Base-by-base conservation (phyloP, 2,888 invertebrate genomes). In the Syritta pipiens region DNA sequence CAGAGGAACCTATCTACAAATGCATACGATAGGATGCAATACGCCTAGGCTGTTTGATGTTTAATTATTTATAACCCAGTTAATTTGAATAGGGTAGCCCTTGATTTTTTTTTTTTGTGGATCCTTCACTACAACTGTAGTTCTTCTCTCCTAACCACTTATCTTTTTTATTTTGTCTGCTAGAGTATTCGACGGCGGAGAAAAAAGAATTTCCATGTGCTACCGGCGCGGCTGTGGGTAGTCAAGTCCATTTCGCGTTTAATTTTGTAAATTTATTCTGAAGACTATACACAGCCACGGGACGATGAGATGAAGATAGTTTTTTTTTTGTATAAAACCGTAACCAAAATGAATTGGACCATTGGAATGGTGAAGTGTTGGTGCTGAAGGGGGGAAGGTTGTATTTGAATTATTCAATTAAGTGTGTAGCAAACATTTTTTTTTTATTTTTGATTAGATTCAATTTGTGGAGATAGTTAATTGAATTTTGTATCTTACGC, bases 41-140 rank as follows among this genome's bases (percentile, higher is more conserved):
- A n/a, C n/a, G n/a, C n/a, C n/a, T n/a, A n/a, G n/a, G 51, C 69
- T 77, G 65, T 77, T 72, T 77, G 53, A 59, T 65, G 51, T 65
- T 77, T 60, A 77, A 77, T 77, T 77, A 77, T 77, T 77, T 72
- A 77, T 77, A 77, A 77, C 77, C 77, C 72, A 77, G 77, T 77
- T 77, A 77, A 77, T 77, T 77, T 77, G 72, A 77, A 77, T 72
- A 65, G 59, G 65, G 68, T 10, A 32, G 68, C 68, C 68, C 68
- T 59, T 59, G 49, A 69, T 49, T 37, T 51, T 30, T 32, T 42
- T 44, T 53, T 32, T 65, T 4, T 12, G 63, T 53, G 17, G 65
- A 35, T 65, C 65, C 65, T 65, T 65, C 44, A 65, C 53, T 32
- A 17, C 17, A n/a, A 35, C 22, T 46, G 44, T 22, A 65, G 32